Evolutionary conservation across 2,888 invertebrate genomes (phyloP).

Genomic region (Panopea generosa): DNA sequence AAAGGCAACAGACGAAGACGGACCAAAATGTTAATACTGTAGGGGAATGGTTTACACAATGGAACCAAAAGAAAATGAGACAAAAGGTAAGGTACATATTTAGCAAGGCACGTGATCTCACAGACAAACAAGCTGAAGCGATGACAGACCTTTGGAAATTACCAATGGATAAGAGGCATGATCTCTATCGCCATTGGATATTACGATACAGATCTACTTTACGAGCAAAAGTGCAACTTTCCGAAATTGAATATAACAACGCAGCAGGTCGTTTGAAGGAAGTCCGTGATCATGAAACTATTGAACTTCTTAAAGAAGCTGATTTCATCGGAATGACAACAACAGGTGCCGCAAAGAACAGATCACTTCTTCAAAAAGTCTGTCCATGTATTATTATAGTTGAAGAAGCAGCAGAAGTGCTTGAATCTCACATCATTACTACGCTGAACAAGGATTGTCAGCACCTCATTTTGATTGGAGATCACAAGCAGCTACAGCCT

Average conservation of each 20-base stretch:
- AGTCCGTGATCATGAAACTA: constrained; percentile 67
- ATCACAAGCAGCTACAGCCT: constrained; percentile 93
- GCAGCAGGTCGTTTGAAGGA: constrained; percentile 61
- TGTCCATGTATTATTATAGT: constrained; percentile 87
- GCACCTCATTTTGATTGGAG: constrained; percentile 93
- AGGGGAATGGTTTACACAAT: constrained; percentile 22
- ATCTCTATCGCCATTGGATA: constrained; percentile 84
- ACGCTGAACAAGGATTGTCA: constrained; percentile 90
- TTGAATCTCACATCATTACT: constrained; percentile 93
- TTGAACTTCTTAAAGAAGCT: constrained; percentile 68
- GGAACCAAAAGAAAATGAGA: constrained; percentile 36
- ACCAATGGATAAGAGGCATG: constrained; percentile 83
- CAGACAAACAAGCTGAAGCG: constrained; percentile 53
- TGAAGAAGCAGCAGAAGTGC: constrained; percentile 95
- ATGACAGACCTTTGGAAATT: not conserved
- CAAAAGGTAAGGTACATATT: constrained; percentile 30
- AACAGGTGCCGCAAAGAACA: constrained; percentile 81
- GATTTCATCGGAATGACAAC: constrained; percentile 83
- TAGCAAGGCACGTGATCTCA: constrained; percentile 52
- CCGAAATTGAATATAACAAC: constrained; percentile 58
- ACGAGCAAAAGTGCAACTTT: constrained; percentile 37
- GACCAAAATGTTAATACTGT: not conserved
- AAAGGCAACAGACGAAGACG: constrained; percentile 5
- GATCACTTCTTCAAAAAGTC: constrained; percentile 74
- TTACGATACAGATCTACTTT: constrained; percentile 57